A percentile compares a stretch with the other conserved stretches of the same genome.
These are phyloP conservation scores for Hystrix brachyura DNA, from an alignment of 2,113 vertebrate species.

Conservation along the genomic window DNA sequence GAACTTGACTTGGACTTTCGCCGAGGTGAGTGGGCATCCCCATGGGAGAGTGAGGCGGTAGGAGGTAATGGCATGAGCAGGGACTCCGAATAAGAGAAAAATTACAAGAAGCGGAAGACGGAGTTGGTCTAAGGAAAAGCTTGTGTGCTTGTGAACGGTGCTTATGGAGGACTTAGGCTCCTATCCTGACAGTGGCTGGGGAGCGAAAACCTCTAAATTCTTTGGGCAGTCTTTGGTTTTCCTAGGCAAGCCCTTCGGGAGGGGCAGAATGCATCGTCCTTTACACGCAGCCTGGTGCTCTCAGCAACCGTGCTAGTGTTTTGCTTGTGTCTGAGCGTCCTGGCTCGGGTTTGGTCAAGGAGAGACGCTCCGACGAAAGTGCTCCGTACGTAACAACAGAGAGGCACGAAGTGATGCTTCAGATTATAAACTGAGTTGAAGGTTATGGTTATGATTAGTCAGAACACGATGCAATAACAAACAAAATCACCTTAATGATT, in stretches of 20 bases:
- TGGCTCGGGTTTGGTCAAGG: background rate
- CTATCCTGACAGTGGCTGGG: background rate
- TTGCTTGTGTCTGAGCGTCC: background rate
- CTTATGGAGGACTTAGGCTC: background rate
- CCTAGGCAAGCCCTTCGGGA: background rate
- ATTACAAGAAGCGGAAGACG: background rate
- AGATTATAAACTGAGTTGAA: background rate
- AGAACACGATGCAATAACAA: background rate
- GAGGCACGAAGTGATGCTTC: background rate
- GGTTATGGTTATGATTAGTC: background rate
- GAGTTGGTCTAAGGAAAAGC: background rate
- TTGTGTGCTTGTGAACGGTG: background rate
- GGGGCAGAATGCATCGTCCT: background rate
- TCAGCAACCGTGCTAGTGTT: background rate
- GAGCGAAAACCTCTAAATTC: background rate
- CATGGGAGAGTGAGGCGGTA: background rate
- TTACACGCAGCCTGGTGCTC: background rate
- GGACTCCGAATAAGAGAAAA: background rate
- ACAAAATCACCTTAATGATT: background rate
- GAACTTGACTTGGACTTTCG: background rate
- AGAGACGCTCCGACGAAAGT: background rate
- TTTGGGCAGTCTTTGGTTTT: background rate
- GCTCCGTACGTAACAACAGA: background rate
- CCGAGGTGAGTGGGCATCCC: background rate
- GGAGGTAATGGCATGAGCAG: background rate